Base-by-base conservation (phyloP, 1,140 invertebrate species). In the Neelides sp. region DNA sequence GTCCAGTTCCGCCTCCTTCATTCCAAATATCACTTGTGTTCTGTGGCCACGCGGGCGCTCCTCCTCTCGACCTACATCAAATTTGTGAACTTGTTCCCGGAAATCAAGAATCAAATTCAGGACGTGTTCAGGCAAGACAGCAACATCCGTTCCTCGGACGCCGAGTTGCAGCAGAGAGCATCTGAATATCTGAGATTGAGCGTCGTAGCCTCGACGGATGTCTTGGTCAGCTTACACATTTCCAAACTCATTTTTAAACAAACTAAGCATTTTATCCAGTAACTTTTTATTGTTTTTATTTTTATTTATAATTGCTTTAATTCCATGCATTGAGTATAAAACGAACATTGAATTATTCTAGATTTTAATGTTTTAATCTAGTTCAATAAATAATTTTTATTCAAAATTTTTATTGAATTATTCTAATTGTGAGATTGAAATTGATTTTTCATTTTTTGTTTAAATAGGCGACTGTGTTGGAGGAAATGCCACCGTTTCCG, bases 401-500 rank as follows among this genome's bases (percentile, higher is more conserved):
- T 15, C 30, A 34, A 10, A 34, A 34, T 34, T 34, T 34, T 28
- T n/a, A n/a, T n/a, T n/a, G n/a, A n/a, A n/a, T n/a, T n/a, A n/a
- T n/a, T n/a, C 10, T 17, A 52, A 12, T 13, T n/a, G 48, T 30
- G 19, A 12, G 19, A 13, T 50, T 28, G 10, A n/a, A 37, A 37
- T 39, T 36, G 8, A 10, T 13, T 37, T 40, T 8, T 37, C 37
- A 5, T 42, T 56, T 55, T 43, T 61, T 45, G 50, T 27, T 49
- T 44, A 52, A 45, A 27, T 59, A 83, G 77, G 93, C 93, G 4
- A 97, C 92, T 40, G 94, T 99, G 47, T 73, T 99, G 44, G 96
- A 99, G 76, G 95, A 98, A 75, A 99, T 99, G 96, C 96, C 96
- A 43, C 93, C 95, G 40, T 99, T 98, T 72, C 91, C 95, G 2